phyloP scores from a whole-genome alignment of 2,113 vertebrate genomes.

The Psophia crepitans region DNA sequence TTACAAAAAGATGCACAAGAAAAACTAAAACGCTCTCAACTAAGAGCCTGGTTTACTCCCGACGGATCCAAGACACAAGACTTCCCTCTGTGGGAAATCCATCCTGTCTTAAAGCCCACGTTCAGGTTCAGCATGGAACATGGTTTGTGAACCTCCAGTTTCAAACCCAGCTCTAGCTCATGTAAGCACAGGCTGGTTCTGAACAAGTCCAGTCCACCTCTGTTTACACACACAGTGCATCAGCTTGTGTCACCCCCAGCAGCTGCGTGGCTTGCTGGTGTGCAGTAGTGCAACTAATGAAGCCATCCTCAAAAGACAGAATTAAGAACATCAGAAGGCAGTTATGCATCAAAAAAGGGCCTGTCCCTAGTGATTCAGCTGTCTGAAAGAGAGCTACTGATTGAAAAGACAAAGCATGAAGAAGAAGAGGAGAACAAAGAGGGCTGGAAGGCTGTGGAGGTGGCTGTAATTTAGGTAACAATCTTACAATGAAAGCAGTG shows the following conservation, averaged over 20 bases:
- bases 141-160: not conserved
- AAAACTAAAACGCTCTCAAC: not conserved
- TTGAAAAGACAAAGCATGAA: conserved; percentile 25
- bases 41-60: not conserved
- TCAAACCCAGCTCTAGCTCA: not conserved
- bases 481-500: not conserved
- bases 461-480: conserved; percentile 42
- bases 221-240: not conserved
- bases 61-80: not conserved
- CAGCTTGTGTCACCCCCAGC: not conserved
- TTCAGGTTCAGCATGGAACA: not conserved
- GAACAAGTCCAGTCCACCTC: not conserved
- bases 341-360: not conserved
- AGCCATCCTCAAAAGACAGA: not conserved
- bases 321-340: not conserved
- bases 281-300: not conserved
- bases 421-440: conserved; percentile 13
- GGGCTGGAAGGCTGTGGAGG: conserved; percentile 37
- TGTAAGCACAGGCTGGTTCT: not conserved
- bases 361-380: not conserved
- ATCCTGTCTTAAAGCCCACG: not conserved
- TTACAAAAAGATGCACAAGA: not conserved
- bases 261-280: not conserved
- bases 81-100: not conserved
- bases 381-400: not conserved